Evolutionary conservation across 2,797 vertebrate genomes (phyloP), one percentile per base, ranked within the genome.

Genomic region (Hydrolagus colliei): DNA sequence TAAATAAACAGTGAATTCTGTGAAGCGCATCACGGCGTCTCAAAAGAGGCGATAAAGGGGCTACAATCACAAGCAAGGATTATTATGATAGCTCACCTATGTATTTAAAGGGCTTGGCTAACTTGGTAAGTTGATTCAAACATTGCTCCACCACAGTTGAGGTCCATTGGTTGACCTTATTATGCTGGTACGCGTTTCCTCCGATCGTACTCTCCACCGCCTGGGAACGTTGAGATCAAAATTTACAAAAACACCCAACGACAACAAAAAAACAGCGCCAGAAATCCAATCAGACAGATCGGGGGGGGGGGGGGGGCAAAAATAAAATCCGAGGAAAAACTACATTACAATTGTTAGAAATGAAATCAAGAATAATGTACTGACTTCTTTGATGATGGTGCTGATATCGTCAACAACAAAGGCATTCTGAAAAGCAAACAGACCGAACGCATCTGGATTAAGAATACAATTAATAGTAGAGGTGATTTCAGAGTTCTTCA

Each of bases 341-440:
- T 11, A 86, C 4, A 72, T 9, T 32, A 22, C 35, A 52, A 67
- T 27, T 73, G 4, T 0, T n/a, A 80, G 12, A 79, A 27, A 71
- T 72, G 9, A 22, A 52, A 71, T 11, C 32, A 13, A 4, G 16
- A 73, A 73, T 73, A 65, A 85, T 52, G 0, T 84, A 87, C 88
- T 88, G 86, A 90, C 88, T 59, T 89, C 88, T 88, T 90, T 89
- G 27, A 90, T 89, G 59, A 89, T 87, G 35, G 87, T 88, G 85
- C 85, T 88, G 14, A 90, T 86, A 59, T 90, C 89, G 6, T 90
- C 89, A 16, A 87, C 88, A 68, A 90, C 88, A 87, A 90, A 90
- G 73, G 87, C 87, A 77, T 76, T 88, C 89, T 89, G 71, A 63
- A 73, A 61, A 27, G 32, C 27, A 65, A 27, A 61, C 27, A 65